phyloP scores from a whole-genome alignment of 2,797 vertebrate genomes.

The Lindbergichthys nudifrons region DNA sequence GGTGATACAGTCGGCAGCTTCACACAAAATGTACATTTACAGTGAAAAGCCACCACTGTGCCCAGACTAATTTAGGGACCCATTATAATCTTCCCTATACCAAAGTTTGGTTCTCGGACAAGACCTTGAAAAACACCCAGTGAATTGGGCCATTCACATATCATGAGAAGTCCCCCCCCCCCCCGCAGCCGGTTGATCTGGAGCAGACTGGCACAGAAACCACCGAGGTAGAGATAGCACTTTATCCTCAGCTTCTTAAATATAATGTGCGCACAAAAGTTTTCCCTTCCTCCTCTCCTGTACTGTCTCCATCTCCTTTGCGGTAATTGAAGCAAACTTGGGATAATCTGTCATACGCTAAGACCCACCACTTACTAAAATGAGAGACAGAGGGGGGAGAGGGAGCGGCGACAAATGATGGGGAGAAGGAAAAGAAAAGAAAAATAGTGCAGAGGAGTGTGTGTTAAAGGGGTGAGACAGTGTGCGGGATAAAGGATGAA shows the following conservation, averaged over 20 bases:
- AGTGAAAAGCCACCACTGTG: conserved; percentile 40
- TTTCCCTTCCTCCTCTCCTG: conserved; percentile 75
- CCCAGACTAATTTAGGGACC: conserved; percentile 60
- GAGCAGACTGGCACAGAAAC: conserved; percentile 75
- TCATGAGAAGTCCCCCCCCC: conserved; percentile 62
- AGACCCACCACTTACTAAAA: conserved; percentile 96
- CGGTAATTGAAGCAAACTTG: conserved; percentile 96
- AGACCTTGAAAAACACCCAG: conserved; percentile 71
- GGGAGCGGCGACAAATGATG: conserved; percentile 68
- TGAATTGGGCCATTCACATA: conserved; percentile 73
- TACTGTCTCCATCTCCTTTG: conserved; percentile 81
- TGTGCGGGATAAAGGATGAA: conserved; percentile 87
- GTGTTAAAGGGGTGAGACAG: conserved; percentile 77
- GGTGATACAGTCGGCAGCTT: conserved; percentile 53
- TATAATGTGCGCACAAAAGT: conserved; percentile 91
- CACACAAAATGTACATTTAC: conserved; percentile 32
- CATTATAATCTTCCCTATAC: conserved; percentile 64
- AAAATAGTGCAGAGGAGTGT: conserved; percentile 66
- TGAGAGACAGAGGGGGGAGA: conserved; percentile 65
- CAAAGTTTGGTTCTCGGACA: conserved; percentile 68
- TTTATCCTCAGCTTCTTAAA: conserved; percentile 90
- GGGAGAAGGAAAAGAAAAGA: conserved; percentile 60
- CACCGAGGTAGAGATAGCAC: conserved; percentile 82
- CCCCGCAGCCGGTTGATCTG: conserved; percentile 66
- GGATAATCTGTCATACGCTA: conserved; percentile 98